Conservation (phyloP, 2,113 vertebrate genomes). For the Galeopterus variegatus region DNA sequence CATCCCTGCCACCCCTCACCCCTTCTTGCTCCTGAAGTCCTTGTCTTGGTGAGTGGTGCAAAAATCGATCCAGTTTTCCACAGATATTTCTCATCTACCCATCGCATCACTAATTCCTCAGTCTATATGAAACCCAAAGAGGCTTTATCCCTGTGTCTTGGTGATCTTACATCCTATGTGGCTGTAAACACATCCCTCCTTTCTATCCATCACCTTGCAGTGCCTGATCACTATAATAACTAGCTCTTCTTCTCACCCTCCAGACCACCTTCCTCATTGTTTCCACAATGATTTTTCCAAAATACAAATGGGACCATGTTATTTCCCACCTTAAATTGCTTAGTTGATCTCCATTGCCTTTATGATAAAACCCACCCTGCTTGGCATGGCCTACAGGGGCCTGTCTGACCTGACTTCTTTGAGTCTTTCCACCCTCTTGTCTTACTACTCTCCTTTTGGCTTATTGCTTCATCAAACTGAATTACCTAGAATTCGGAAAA, state of each 20-base stretch:
- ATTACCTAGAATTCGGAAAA: not conserved
- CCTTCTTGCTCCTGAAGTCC: not conserved
- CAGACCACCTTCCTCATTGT: not conserved
- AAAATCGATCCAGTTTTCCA: not conserved
- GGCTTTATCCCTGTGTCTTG: not conserved
- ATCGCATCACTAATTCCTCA: not conserved
- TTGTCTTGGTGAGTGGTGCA: not conserved
- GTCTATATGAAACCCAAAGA: not conserved
- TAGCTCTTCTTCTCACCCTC: not conserved
- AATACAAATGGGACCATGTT: not conserved
- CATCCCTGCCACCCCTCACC: not conserved
- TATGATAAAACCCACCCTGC: not conserved
- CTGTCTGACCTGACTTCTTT: not conserved
- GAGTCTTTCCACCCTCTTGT: not conserved
- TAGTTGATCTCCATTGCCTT: not conserved
- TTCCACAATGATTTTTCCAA: conserved; percentile 2
- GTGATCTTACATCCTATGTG: not conserved
- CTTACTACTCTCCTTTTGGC: not conserved
- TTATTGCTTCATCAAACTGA: not conserved
- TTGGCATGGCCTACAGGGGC: not conserved
- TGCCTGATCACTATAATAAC: not conserved
- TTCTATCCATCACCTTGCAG: not conserved
- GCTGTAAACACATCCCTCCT: not conserved
- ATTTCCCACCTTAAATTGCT: not conserved
- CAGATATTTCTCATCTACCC: not conserved